phyloP scores from a whole-genome alignment of 2,797 vertebrate species.

The Myiothlypis coronata region DNA sequence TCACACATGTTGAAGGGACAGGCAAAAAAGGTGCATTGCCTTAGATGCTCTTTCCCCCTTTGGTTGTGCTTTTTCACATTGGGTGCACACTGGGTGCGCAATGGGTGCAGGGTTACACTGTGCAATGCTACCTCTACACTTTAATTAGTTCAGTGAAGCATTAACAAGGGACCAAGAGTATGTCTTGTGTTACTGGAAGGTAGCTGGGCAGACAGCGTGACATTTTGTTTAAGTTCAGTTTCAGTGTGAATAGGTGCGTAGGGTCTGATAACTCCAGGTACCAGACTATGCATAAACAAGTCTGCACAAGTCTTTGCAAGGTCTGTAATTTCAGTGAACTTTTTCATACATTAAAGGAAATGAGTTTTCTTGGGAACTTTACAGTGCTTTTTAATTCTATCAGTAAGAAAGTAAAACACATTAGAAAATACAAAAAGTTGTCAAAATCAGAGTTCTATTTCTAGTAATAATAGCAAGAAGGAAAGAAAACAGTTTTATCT shows the following conservation, averaged over 20 bases:
- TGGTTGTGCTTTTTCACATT: neutral
- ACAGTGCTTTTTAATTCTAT: neutral
- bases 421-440: neutral
- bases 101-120: neutral
- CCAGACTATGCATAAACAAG: neutral
- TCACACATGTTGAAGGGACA: neutral
- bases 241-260: neutral
- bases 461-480: neutral
- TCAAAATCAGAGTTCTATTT: slow-evolving; percentile 8
- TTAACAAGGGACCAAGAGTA: neutral
- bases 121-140: neutral
- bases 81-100: neutral
- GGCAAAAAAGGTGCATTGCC: neutral
- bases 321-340: neutral
- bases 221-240: neutral
- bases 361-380: neutral
- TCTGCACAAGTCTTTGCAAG: neutral
- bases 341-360: neutral
- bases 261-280: neutral
- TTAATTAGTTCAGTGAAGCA: neutral
- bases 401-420: neutral
- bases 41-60: neutral
- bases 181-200: neutral
- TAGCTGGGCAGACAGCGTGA: neutral
- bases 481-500: neutral